Percentiles rank a stretch among this genome's conserved stretches.
Evolutionary conservation across 1,140 invertebrate genomes (phyloP).

Genomic region (Chrysoperla carnea): DNA sequence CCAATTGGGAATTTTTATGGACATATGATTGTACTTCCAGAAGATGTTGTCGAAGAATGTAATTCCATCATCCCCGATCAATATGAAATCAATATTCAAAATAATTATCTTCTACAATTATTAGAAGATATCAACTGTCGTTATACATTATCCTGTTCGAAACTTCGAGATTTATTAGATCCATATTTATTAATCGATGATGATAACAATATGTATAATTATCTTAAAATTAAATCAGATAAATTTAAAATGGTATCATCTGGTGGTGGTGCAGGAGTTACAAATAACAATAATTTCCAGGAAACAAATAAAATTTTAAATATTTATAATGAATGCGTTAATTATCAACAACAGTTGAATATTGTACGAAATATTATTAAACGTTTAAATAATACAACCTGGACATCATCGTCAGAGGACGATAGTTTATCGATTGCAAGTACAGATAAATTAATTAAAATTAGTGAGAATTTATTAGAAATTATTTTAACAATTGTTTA

Average conservation of each 20-base stretch:
- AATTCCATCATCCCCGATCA: slow-evolving; percentile 14
- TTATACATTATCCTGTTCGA: slow-evolving; percentile 66
- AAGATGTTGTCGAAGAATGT: slow-evolving; percentile 13
- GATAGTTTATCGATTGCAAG: slow-evolving; percentile 29
- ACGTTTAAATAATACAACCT: slow-evolving; percentile 32
- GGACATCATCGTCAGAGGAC: not conserved
- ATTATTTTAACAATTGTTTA: slow-evolving; percentile 47
- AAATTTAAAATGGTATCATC: slow-evolving; percentile 40
- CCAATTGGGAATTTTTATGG: slow-evolving; percentile 86
- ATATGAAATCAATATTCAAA: slow-evolving; percentile 17
- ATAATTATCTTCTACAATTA: slow-evolving; percentile 21
- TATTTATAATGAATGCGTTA: slow-evolving; percentile 40
- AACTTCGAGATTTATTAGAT: slow-evolving; percentile 54
- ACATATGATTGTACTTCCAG: slow-evolving; percentile 47
- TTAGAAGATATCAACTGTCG: slow-evolving; percentile 68
- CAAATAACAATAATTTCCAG: slow-evolving; percentile 57
- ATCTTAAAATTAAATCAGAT: slow-evolving; percentile 41
- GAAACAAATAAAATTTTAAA: slow-evolving; percentile 15
- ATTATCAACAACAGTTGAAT: slow-evolving; percentile 64
- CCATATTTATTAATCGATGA: slow-evolving; percentile 39
- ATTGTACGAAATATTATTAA: slow-evolving; percentile 52
- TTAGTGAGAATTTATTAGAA: slow-evolving; percentile 64
- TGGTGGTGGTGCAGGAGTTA: too few relatives aligned
- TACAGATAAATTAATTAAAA: slow-evolving; percentile 61
- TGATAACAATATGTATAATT: slow-evolving; percentile 14